A percentile compares a stretch with the other conserved stretches of the same genome.
phyloP scores from a whole-genome alignment of 2,113 vertebrate species.

The Periophthalmodon schlosseri region DNA sequence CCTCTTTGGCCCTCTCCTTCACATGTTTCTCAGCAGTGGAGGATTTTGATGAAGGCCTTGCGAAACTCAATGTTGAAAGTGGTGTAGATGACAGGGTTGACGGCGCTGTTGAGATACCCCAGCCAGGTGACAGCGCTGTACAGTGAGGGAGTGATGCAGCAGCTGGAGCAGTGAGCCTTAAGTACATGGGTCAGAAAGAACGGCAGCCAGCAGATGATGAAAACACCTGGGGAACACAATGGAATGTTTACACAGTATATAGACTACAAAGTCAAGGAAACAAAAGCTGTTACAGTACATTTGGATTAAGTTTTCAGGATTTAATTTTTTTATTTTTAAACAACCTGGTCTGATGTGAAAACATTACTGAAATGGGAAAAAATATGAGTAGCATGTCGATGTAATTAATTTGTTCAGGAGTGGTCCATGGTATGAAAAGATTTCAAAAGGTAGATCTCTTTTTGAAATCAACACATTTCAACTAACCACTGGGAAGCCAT shows the following conservation, averaged over 20 bases:
- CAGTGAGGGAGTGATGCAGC: slow-evolving; percentile 75
- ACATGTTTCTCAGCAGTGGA: slow-evolving; percentile 71
- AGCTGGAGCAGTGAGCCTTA: slow-evolving; percentile 77
- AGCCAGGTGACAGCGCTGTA: slow-evolving; percentile 81
- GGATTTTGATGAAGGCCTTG: slow-evolving; percentile 80
- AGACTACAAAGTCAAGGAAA: too few species aligned
- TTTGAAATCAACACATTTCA: too few species aligned
- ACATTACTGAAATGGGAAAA: too few species aligned
- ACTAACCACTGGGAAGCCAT: too few species aligned
- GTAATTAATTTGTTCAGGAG: too few species aligned
- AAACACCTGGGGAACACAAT: slow-evolving; percentile 66
- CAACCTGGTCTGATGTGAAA: too few species aligned
- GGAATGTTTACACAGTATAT: background rate
- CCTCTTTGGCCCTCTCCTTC: background rate
- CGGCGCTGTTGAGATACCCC: slow-evolving; percentile 79
- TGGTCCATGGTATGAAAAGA: too few species aligned
- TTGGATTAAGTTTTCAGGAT: too few species aligned
- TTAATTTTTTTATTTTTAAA: too few species aligned
- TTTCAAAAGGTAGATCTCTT: too few species aligned
- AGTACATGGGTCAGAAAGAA: slow-evolving; percentile 81
- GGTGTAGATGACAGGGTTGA: slow-evolving; percentile 82
- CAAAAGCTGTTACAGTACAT: too few species aligned
- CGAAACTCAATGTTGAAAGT: slow-evolving; percentile 82
- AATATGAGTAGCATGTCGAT: too few species aligned
- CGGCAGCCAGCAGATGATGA: slow-evolving; percentile 82